A percentile compares a stretch with the other conserved stretches of the same genome.
These are phyloP conservation scores for Brachyptera risi DNA, from an alignment of 2,888 invertebrate genomes.

Conservation along the genomic window DNA sequence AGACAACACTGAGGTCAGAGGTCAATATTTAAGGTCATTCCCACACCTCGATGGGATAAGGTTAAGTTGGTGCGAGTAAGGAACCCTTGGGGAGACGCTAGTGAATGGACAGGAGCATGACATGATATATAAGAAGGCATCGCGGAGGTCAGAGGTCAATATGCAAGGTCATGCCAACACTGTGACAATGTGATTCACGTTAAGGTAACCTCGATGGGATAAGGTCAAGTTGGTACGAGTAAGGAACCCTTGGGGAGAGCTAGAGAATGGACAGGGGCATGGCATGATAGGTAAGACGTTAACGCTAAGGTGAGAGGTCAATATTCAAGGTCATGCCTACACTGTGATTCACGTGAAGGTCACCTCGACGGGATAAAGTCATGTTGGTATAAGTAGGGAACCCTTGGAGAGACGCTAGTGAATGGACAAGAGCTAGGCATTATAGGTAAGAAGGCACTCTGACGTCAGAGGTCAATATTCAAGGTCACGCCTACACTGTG, in stretches of 20 bases:
- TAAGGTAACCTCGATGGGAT: slow-evolving; percentile 29
- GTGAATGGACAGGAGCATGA: slow-evolving; percentile 50
- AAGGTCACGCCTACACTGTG: no score
- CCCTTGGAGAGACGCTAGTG: slow-evolving; percentile 48
- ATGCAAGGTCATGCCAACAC: slow-evolving; percentile 49
- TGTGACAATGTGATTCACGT: no score
- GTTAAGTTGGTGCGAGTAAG: slow-evolving; percentile 43
- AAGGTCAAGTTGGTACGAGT: slow-evolving; percentile 43
- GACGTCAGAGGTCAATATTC: no score
- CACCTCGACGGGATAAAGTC: no score
- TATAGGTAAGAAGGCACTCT: slow-evolving; percentile 37
- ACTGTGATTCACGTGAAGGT: no score
- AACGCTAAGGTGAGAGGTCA: no score
- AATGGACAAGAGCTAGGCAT: slow-evolving; percentile 49
- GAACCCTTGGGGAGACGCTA: slow-evolving; percentile 48
- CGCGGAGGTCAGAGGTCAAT: slow-evolving; percentile 41
- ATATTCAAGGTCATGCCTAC: no score
- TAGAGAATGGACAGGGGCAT: slow-evolving; percentile 48
- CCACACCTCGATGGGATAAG: slow-evolving; percentile 38
- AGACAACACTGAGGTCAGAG: no score
- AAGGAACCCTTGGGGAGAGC: slow-evolving; percentile 35
- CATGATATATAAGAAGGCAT: slow-evolving; percentile 40
- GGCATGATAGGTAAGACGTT: slow-evolving; percentile 43
- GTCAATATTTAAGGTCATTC: slow-evolving; percentile 47
- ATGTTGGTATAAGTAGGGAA: no score